Percentiles rank a stretch among this genome's conserved stretches.
These are phyloP conservation scores for Gymnogyps californianus DNA, from an alignment of 2,113 vertebrate species.

Conservation along the genomic window DNA sequence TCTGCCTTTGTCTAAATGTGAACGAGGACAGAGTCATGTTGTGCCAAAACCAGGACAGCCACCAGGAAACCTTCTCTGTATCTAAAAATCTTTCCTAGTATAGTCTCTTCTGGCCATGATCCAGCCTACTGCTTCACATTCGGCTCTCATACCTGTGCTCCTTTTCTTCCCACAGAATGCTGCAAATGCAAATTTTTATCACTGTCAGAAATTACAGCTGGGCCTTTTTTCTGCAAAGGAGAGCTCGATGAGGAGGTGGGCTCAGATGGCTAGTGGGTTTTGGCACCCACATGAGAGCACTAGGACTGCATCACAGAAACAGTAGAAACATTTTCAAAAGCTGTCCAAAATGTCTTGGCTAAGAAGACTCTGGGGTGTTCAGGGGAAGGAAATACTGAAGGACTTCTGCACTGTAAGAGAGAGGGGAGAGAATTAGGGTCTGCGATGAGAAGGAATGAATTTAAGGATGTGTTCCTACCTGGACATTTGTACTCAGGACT, in stretches of 20 bases:
- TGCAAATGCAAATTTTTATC: not conserved
- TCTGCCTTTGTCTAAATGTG: not conserved
- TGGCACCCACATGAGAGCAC: not conserved
- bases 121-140: not conserved
- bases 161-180: not conserved
- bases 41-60: not conserved
- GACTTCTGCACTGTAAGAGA: not conserved
- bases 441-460: not conserved
- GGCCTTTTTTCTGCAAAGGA: not conserved
- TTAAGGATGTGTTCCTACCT: not conserved
- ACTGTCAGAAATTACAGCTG: not conserved
- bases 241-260: not conserved
- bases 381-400: not conserved
- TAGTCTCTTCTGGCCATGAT: not conserved
- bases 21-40: not conserved
- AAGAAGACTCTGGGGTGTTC: not conserved
- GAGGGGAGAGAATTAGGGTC: not conserved
- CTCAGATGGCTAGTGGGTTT: not conserved
- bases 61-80: not conserved
- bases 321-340: not conserved
- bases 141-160: not conserved
- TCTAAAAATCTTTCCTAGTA: not conserved
- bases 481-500: not conserved
- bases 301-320: not conserved
- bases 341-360: not conserved